phyloP scores from a whole-genome alignment of 2,113 vertebrate species.

The Progne subis region DNA sequence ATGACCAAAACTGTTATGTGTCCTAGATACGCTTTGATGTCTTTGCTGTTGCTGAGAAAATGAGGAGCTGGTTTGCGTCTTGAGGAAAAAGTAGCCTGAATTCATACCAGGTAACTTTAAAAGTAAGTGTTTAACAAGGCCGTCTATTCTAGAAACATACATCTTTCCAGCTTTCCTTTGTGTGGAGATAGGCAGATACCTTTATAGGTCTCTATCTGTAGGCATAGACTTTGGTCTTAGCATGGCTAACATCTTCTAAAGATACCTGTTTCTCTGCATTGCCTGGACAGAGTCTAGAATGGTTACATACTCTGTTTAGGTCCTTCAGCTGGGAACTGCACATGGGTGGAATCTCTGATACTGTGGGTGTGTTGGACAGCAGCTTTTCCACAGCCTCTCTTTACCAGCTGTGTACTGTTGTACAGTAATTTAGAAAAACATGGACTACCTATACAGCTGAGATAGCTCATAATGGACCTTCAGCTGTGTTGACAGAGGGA shows the following conservation, averaged over 20 bases:
- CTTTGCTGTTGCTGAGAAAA: not conserved
- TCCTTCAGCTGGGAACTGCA: not conserved
- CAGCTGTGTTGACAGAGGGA: not conserved
- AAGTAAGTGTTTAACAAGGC: not conserved
- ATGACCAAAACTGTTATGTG: not conserved
- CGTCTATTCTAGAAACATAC: not conserved
- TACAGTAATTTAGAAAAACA: not conserved
- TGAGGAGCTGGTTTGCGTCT: not conserved
- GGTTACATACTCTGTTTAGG: rapidly evolving
- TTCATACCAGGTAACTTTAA: not conserved
- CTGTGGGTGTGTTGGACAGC: not conserved
- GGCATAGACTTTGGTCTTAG: not conserved
- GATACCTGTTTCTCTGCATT: not conserved
- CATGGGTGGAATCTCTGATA: not conserved
- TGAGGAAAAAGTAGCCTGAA: not conserved
- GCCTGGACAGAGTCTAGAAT: not conserved
- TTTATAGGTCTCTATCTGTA: not conserved
- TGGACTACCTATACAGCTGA: not conserved
- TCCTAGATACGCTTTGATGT: not conserved
- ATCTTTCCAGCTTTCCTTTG: not conserved
- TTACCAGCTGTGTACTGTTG: not conserved
- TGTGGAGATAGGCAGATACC: not conserved
- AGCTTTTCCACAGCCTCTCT: not conserved
- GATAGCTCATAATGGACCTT: not conserved
- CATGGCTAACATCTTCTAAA: not conserved